These are phyloP conservation scores for Micromussa lordhowensis DNA, from an alignment of 92 coral and sea anemone species.

Conservation along the genomic window DNA sequence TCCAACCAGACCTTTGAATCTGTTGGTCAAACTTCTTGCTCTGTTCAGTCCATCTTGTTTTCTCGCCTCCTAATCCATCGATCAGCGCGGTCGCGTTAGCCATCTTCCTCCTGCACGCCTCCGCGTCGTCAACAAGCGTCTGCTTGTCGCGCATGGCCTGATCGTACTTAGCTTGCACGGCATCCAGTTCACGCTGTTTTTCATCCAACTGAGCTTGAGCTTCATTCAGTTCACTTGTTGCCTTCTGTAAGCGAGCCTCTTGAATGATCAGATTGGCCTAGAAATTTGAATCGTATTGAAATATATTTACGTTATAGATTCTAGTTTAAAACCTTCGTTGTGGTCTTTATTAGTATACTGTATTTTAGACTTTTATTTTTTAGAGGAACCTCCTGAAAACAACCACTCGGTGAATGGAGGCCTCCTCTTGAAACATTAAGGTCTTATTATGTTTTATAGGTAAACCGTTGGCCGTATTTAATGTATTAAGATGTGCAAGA, in stretches of 20 bases:
- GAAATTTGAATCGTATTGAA: neutral
- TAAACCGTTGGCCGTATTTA: no score
- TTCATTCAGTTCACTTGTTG: slow-evolving; percentile 85
- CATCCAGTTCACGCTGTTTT: slow-evolving; percentile 92
- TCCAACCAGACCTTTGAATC: slow-evolving; percentile 81
- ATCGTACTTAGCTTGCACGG: slow-evolving; percentile 98
- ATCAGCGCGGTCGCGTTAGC: slow-evolving; percentile 96
- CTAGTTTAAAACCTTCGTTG: no score
- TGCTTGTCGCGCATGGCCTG: slow-evolving; percentile 97
- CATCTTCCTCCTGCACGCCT: slow-evolving; percentile 99
- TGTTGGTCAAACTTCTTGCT: slow-evolving; percentile 99
- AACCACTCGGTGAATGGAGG: no score
- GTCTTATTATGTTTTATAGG: no score
- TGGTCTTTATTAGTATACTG: no score
- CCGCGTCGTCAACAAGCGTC: slow-evolving; percentile 95
- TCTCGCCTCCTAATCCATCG: slow-evolving; percentile 98
- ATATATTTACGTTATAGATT: neutral
- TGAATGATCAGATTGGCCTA: slow-evolving; percentile 96
- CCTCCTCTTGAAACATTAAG: no score
- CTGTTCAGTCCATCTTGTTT: slow-evolving; percentile 98
- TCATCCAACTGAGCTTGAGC: slow-evolving; percentile 97
- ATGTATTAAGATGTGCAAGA: no score
- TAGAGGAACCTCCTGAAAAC: no score
- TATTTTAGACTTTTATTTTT: no score
- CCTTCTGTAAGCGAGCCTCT: slow-evolving; percentile 94